Conservation (phyloP, 2,888 invertebrate species). For the Limnephilus marmoratus region DNA sequence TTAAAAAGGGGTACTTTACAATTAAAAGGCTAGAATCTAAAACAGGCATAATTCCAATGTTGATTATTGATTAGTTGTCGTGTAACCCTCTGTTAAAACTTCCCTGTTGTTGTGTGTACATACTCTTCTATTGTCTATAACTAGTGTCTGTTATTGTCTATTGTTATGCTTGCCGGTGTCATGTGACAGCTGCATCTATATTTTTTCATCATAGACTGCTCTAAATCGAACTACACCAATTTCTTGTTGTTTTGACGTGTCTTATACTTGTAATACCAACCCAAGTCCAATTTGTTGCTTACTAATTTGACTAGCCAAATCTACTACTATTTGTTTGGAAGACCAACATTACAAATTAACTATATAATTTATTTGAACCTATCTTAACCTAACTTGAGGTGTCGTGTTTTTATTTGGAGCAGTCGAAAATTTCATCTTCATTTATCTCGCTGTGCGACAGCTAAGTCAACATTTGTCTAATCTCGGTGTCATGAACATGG, state of each 20-base stretch:
- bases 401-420: not conserved
- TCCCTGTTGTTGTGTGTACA: constrained; percentile 29
- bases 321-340: not conserved
- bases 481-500: not conserved
- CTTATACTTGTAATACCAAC: too few species aligned
- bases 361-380: too few species aligned
- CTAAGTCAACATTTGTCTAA: not conserved
- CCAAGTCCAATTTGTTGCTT: too few species aligned
- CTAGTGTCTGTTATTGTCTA: constrained; percentile 2
- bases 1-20: not conserved
- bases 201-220: not conserved
- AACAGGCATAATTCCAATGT: not conserved
- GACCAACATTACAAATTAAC: not conserved
- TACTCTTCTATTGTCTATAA: not conserved
- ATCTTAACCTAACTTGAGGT: not conserved
- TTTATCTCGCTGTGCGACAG: not conserved
- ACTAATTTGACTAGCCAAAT: too few species aligned
- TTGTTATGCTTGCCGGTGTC: constrained; percentile 33
- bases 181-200: constrained; percentile 21
- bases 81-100: constrained; percentile 24
- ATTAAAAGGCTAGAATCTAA: not conserved
- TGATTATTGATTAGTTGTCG: constrained; percentile 12
- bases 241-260: too few species aligned
- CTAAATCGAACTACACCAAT: not conserved
- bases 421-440: not conserved